Percentiles rank a stretch among this genome's conserved stretches.
Conservation (phyloP, 1,140 invertebrate genomes). For the Bombus vancouverensis region DNA sequence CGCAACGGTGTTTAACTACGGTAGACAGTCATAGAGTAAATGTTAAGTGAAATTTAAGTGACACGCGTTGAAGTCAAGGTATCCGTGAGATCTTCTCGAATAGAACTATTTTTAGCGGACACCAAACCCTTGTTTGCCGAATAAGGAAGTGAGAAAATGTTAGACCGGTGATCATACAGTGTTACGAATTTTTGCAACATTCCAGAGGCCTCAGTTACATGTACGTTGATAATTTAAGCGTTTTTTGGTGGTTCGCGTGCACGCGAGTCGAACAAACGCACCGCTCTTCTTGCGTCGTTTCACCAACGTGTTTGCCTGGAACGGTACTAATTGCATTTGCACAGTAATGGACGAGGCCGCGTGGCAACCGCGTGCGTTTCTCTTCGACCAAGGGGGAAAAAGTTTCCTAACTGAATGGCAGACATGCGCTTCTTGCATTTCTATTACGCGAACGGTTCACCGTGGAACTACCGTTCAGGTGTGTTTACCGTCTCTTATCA, state of each 20-base stretch:
- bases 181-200: conserved; percentile 26
- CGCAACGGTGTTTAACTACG: not conserved
- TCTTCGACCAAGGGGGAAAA: conserved; percentile 36
- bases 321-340: conserved; percentile 79
- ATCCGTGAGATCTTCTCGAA: not conserved
- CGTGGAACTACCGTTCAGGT: not conserved
- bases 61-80: not conserved
- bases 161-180: not conserved
- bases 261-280: conserved; percentile 55
- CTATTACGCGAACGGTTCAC: conserved; percentile 16
- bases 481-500: conserved; percentile 18
- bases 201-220: conserved; percentile 4
- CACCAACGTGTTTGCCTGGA: conserved; percentile 61
- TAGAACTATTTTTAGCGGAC: not conserved
- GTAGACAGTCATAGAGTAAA: not conserved
- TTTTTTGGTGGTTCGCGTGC: conserved; percentile 39
- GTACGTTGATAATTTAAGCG: conserved; percentile 37
- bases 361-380: conserved; percentile 55
- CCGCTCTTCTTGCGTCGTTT: conserved; percentile 67
- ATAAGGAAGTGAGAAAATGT: conserved; percentile 34
- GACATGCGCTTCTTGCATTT: conserved; percentile 34
- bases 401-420: conserved; percentile 20
- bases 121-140: not conserved
- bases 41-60: not conserved
- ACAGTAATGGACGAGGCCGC: conserved; percentile 75